Conservation (phyloP, 2,113 vertebrate species). For the Enhydra lutris region DNA sequence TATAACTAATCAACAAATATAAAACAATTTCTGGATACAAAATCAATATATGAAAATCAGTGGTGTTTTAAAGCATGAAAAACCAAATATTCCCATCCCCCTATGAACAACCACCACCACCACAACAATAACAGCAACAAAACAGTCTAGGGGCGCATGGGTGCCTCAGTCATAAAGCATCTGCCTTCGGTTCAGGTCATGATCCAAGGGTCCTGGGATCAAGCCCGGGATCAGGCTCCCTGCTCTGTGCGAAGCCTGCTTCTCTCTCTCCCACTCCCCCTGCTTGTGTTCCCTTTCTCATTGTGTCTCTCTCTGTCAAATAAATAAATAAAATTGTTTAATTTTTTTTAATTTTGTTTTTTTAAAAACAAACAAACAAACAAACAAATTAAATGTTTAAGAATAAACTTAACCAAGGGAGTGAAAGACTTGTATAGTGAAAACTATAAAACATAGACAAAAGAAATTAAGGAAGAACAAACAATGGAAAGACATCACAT, state of each 20-base stretch:
- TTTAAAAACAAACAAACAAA: background rate
- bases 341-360: no score
- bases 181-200: no score
- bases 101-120: no score
- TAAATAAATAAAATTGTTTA: no score
- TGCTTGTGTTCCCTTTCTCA: no score
- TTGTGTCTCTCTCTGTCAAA: no score
- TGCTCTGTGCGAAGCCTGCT: no score
- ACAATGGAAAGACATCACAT: background rate
- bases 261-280: no score
- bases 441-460: background rate
- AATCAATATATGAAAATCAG: background rate
- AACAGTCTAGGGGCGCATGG: no score
- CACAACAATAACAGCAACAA: background rate
- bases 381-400: background rate
- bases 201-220: no score
- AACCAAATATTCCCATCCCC: background rate
- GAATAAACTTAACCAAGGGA: background rate
- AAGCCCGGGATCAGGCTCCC: no score
- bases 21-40: background rate
- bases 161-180: no score
- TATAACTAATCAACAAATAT: background rate
- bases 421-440: background rate
- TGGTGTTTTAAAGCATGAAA: background rate
- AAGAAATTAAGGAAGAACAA: background rate